These are phyloP conservation scores for Homarus americanus DNA, from an alignment of 1,140 invertebrate genomes.

Conservation along the genomic window DNA sequence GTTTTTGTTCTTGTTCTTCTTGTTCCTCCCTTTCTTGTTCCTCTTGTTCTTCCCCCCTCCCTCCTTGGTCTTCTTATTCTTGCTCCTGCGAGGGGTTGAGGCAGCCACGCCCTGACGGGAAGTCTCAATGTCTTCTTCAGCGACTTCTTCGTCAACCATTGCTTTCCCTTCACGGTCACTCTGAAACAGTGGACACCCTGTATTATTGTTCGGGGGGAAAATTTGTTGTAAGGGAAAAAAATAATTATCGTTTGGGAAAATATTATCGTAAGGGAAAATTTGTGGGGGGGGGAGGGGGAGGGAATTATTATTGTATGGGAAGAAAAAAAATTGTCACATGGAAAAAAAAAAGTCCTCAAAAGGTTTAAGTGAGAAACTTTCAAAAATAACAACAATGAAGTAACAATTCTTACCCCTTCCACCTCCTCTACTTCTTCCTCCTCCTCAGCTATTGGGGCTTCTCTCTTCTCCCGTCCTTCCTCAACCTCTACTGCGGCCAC, in stretches of 20 bases:
- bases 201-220: too few species aligned
- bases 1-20: not conserved
- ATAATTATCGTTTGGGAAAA: not conserved
- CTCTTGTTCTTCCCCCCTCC: not conserved
- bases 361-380: too few species aligned
- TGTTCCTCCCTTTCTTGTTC: not conserved
- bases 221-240: not conserved
- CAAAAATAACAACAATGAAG: too few species aligned
- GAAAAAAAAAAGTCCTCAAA: too few species aligned
- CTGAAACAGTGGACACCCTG: too few species aligned
- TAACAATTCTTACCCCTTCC: not conserved
- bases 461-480: conserved; percentile 4
- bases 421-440: conserved; percentile 16
- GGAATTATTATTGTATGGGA: too few species aligned
- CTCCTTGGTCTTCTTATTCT: not conserved
- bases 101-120: not conserved
- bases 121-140: conserved; percentile 17
- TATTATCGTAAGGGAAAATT: too few species aligned
- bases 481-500: not conserved
- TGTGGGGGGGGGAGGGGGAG: too few species aligned
- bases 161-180: not conserved
- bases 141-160: not conserved
- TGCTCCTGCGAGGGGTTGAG: too few species aligned
- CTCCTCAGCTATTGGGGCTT: not conserved
- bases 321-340: too few species aligned